Conservation (phyloP, 2,113 vertebrate genomes). For the Elephas maximus region DNA sequence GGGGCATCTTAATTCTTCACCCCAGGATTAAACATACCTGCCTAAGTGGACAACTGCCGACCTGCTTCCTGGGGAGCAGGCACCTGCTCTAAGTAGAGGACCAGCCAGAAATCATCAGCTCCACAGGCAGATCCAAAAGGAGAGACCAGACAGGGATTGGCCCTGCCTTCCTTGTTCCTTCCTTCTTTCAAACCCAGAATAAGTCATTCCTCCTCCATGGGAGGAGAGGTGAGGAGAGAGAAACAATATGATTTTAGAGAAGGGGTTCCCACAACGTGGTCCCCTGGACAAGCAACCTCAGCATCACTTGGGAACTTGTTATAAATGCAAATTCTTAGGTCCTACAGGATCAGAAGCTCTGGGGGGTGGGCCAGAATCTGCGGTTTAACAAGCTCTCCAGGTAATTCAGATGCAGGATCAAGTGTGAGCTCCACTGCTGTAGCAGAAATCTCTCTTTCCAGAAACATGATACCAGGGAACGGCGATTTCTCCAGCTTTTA, state of each 20-base stretch:
- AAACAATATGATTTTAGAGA: background rate
- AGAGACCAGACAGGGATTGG: background rate
- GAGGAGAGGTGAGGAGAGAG: background rate
- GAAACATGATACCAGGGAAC: background rate
- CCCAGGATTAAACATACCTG: slow-evolving; percentile 1
- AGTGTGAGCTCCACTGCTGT: background rate
- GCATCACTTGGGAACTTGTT: no score
- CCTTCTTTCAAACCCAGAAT: background rate
- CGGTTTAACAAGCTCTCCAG: background rate
- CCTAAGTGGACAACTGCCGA: background rate
- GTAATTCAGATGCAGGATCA: background rate
- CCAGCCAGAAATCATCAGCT: background rate
- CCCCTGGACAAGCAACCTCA: no score
- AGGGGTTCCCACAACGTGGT: no score
- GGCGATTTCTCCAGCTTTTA: background rate
- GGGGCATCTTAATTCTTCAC: background rate
- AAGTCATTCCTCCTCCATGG: background rate
- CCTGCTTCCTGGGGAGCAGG: background rate
- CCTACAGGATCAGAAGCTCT: background rate
- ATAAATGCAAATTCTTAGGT: no score
- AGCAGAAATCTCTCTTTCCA: background rate
- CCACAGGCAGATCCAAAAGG: background rate
- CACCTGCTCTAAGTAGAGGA: background rate
- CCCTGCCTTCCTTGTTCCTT: background rate
- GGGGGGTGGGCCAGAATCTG: background rate